These are phyloP conservation scores for Xenus cinereus DNA, from an alignment of 2,113 vertebrate species.

Conservation along the genomic window DNA sequence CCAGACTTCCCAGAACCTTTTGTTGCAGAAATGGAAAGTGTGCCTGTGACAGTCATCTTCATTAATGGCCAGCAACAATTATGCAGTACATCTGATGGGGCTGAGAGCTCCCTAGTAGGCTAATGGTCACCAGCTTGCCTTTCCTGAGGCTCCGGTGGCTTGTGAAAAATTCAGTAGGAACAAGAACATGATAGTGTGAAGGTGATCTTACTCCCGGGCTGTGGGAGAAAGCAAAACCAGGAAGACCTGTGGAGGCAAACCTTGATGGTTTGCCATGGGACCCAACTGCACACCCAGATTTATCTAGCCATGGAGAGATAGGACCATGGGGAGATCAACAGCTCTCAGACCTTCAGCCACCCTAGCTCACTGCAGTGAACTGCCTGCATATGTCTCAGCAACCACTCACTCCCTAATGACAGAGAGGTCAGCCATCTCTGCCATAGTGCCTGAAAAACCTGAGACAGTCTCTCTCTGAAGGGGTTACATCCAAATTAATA, in stretches of 20 bases:
- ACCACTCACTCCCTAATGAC: neutral
- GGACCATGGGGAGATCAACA: neutral
- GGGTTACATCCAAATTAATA: neutral
- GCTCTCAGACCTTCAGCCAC: neutral
- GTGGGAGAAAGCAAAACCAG: neutral
- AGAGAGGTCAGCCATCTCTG: neutral
- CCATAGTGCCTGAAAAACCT: neutral
- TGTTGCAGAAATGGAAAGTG: neutral
- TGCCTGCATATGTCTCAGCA: neutral
- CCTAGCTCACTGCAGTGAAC: neutral
- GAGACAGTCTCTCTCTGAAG: neutral
- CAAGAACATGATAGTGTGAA: neutral
- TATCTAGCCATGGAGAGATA: neutral
- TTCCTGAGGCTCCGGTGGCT: neutral
- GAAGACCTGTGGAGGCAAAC: neutral
- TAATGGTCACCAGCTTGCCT: neutral
- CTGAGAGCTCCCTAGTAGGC: neutral
- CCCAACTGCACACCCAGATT: neutral
- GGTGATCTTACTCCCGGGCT: neutral
- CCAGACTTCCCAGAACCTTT: neutral
- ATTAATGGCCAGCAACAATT: neutral
- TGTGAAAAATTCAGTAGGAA: neutral
- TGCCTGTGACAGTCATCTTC: neutral
- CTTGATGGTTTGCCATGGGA: neutral
- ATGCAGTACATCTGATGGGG: neutral